Conservation (phyloP, 2,797 vertebrate genomes). For the Malacoctenus gilli region DNA sequence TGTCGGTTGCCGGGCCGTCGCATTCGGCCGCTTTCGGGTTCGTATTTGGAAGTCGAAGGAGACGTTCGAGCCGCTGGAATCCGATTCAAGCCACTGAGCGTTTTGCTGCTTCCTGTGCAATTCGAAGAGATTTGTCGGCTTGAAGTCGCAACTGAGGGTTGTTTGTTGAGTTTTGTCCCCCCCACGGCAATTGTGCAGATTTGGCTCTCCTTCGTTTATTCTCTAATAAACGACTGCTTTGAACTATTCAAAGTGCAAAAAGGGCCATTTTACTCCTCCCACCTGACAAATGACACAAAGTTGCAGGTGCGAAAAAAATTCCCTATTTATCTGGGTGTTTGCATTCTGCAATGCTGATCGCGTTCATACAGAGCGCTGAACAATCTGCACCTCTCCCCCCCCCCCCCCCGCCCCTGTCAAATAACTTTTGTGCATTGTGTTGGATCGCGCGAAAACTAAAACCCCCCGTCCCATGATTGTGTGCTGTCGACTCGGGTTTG, state of each 20-base stretch:
- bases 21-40: no score
- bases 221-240: constrained; percentile 48
- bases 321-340: constrained; percentile 70
- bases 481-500: constrained; percentile 71
- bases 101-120: constrained; percentile 28
- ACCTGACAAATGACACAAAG: constrained; percentile 71
- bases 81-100: constrained; percentile 48
- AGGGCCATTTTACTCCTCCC: constrained; percentile 51
- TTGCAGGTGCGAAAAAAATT: constrained; percentile 65
- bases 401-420: no score
- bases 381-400: constrained; percentile 72
- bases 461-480: constrained; percentile 75
- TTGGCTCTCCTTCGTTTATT: constrained; percentile 55
- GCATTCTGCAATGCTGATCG: constrained; percentile 79
- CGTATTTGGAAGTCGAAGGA: constrained; percentile 21
- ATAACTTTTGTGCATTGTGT: constrained; percentile 82
- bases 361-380: constrained; percentile 79
- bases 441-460: constrained; percentile 78
- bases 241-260: constrained; percentile 62
- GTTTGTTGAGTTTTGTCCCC: constrained; percentile 45
- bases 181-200: constrained; percentile 29
- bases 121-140: constrained; percentile 18
- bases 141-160: constrained; percentile 49
- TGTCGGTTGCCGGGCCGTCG: no score
- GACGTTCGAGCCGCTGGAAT: constrained; percentile 9